Conservation (phyloP, 2,888 invertebrate species). For the Punctoribates punctum region DNA sequence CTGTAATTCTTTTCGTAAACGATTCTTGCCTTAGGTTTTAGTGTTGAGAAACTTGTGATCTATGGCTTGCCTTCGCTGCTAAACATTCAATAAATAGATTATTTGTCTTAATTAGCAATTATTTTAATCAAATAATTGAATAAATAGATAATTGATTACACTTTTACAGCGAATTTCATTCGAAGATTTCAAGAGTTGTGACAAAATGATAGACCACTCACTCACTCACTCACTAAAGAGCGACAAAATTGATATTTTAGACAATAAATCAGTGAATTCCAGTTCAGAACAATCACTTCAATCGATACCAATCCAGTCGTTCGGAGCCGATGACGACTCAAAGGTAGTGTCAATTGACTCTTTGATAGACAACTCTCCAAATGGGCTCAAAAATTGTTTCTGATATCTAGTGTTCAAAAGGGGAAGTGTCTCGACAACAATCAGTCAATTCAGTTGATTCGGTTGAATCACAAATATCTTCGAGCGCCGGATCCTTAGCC, state of each 20-base stretch:
- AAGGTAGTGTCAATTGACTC: background rate
- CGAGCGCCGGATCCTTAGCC: conserved; percentile 37
- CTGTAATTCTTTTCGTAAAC: background rate
- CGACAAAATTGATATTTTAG: conserved; percentile 20
- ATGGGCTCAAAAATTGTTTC: background rate
- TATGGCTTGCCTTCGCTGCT: conserved; percentile 17
- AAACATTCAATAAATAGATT: conserved; percentile 7
- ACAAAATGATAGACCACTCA: background rate
- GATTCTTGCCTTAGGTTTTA: background rate
- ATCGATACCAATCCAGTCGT: background rate
- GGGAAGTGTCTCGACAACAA: background rate
- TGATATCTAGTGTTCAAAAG: background rate
- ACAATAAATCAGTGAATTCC: conserved; percentile 34
- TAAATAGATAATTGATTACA: background rate
- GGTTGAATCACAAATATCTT: conserved; percentile 26
- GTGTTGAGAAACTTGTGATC: background rate
- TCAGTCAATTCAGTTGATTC: conserved; percentile 13
- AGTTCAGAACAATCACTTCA: conserved; percentile 24
- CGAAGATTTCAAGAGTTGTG: background rate
- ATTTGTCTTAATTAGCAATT: background rate
- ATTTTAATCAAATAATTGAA: background rate
- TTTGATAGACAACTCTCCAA: background rate
- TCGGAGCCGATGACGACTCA: background rate
- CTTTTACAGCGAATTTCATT: conserved; percentile 15
- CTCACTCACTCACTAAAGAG: background rate